Evolutionary conservation across 2,888 invertebrate genomes (phyloP).

Genomic region (Liopterus haemorrhoidalis): DNA sequence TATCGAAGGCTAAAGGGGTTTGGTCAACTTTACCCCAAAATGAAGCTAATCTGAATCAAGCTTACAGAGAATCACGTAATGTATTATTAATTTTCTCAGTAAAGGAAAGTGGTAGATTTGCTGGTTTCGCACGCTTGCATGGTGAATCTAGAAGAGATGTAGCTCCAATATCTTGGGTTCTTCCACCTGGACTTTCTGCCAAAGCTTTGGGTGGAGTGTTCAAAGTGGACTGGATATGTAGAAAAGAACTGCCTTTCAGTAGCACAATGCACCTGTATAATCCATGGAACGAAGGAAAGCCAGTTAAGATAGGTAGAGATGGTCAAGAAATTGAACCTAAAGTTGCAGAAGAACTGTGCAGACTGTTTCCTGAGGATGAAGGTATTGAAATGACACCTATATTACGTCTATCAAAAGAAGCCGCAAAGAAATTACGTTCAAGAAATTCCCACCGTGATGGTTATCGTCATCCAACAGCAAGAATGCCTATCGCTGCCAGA

Average conservation of each 20-base stretch:
- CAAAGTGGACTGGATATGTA: conserved; percentile 94
- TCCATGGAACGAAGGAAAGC: conserved; percentile 97
- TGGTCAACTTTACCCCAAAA: conserved; percentile 98
- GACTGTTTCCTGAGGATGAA: conserved; percentile 89
- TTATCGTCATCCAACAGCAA: conserved; percentile 43
- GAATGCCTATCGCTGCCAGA: conserved; percentile 48
- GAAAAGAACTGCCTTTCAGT: conserved; percentile 88
- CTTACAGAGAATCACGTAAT: conserved; percentile 86
- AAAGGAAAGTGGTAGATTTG: conserved; percentile 94
- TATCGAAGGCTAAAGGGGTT: conserved; percentile 92
- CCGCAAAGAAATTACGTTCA: conserved; percentile 58
- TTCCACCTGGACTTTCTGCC: conserved; percentile 88
- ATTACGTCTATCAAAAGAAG: conserved; percentile 77
- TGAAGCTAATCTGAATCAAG: conserved; percentile 92
- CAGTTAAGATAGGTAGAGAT: conserved; percentile 98
- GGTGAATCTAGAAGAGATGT: conserved; percentile 87
- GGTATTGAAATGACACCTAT: conserved; percentile 85
- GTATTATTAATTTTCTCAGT: conserved; percentile 95
- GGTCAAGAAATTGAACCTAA: conserved; percentile 97
- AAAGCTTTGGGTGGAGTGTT: conserved; percentile 94
- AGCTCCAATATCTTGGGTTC: conserved; percentile 84
- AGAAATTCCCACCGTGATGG: conserved; percentile 51
- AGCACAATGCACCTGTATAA: conserved; percentile 90
- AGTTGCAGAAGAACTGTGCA: conserved; percentile 89
- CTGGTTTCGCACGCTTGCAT: conserved; percentile 87